Percentiles rank a stretch among this genome's conserved stretches.
These are phyloP conservation scores for Coreius guichenoti DNA, from an alignment of 2,797 vertebrate species.

Conservation along the genomic window DNA sequence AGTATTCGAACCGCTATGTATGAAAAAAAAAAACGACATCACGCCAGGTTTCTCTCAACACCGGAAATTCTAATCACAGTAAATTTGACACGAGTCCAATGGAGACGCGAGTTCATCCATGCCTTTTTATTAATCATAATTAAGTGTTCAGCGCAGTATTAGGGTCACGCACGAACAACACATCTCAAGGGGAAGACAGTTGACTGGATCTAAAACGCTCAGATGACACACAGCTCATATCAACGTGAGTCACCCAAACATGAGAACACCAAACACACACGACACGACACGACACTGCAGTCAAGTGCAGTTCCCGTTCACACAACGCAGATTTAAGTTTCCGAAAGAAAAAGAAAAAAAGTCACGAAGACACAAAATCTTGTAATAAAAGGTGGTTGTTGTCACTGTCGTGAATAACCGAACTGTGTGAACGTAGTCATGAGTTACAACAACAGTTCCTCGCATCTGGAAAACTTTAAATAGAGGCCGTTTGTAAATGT, in stretches of 20 bases:
- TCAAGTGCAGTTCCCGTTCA: not conserved
- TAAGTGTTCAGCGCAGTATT: not conserved
- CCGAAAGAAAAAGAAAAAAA: not conserved
- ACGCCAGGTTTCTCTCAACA: not conserved
- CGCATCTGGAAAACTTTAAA: not conserved
- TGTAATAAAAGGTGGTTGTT: not conserved
- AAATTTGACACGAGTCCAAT: not conserved
- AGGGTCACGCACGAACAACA: not conserved
- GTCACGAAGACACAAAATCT: not conserved
- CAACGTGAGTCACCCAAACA: not conserved
- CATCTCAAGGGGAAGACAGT: not conserved
- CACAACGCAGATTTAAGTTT: not conserved
- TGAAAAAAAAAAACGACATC: not conserved
- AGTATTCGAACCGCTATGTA: not conserved
- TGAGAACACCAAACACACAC: not conserved
- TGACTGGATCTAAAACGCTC: not conserved
- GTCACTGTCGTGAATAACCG: not conserved
- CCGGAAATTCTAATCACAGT: not conserved
- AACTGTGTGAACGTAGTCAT: not conserved
- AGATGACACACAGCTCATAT: not conserved
- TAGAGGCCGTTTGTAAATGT: not conserved
- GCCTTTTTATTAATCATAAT: not conserved
- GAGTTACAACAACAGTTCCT: not conserved
- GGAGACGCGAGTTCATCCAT: not conserved
- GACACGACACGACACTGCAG: not conserved